Conservation (phyloP, 1,140 invertebrate genomes). For the Melitaea cinxia region DNA sequence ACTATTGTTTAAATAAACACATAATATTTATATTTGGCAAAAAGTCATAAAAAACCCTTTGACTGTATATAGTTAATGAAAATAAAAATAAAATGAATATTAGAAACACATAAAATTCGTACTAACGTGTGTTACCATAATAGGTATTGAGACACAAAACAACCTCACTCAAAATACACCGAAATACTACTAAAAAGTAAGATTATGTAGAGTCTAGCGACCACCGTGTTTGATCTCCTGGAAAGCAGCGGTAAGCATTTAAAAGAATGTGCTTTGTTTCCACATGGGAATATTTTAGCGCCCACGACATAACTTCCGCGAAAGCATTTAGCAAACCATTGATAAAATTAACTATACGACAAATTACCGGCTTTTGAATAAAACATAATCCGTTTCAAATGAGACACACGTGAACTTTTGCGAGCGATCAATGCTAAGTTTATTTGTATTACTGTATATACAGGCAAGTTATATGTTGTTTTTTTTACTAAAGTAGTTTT, state of each 20-base stretch:
- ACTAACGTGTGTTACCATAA: conserved; percentile 6
- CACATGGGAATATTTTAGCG: conserved; percentile 35
- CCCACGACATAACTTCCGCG: conserved; percentile 24
- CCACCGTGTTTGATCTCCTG: conserved; percentile 50
- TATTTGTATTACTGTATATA: not conserved
- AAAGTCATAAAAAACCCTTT: too few species aligned
- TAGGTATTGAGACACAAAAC: conserved; percentile 37
- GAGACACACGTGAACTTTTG: conserved; percentile 2
- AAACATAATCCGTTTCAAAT: conserved; percentile 12
- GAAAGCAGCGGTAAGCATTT: conserved; percentile 67
- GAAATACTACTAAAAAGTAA: conserved; percentile 45
- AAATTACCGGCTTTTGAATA: conserved; percentile 17
- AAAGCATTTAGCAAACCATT: conserved; percentile 36
- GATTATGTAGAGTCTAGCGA: conserved; percentile 42
- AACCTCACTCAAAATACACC: conserved; percentile 45
- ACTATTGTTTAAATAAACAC: too few species aligned
- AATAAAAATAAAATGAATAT: not conserved
- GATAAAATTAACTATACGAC: conserved; percentile 33
- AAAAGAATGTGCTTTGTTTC: conserved; percentile 49
- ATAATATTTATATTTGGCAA: too few species aligned
- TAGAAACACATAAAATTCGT: not conserved
- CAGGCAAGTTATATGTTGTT: too few species aligned
- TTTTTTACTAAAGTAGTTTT: too few species aligned
- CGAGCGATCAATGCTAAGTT: conserved; percentile 7
- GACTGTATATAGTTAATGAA: not conserved